phyloP scores from a whole-genome alignment of 2,888 invertebrate species.

The Chrysodeixis includens region DNA sequence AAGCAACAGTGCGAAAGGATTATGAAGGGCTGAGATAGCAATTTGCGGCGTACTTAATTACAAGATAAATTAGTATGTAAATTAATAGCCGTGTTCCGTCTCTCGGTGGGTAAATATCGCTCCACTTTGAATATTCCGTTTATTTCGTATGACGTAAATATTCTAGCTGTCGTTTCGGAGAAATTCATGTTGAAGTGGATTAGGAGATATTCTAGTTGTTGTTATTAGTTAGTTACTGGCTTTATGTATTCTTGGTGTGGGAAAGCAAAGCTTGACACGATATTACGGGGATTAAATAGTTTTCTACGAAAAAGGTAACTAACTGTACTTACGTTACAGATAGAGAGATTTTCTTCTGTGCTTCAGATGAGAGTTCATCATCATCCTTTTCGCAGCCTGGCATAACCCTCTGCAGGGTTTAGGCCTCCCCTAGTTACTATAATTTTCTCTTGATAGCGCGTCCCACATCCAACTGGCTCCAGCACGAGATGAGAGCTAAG shows the following conservation, averaged over 20 bases:
- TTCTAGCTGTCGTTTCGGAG: slow-evolving; percentile 20
- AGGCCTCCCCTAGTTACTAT: no score
- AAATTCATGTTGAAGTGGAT: slow-evolving; percentile 12
- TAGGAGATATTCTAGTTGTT: neutral
- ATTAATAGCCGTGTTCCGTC: slow-evolving; percentile 77
- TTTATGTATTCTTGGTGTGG: neutral
- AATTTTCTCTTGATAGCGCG: no score
- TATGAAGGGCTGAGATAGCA: slow-evolving; percentile 89
- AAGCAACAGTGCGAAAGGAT: slow-evolving; percentile 86
- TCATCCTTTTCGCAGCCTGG: no score
- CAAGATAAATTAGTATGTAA: slow-evolving; percentile 89
- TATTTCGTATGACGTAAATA: slow-evolving; percentile 28
- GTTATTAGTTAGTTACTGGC: no score
- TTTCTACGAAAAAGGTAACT: no score
- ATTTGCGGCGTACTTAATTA: slow-evolving; percentile 88
- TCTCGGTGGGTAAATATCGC: slow-evolving; percentile 56
- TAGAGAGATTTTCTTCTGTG: no score
- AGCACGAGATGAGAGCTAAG: no score
- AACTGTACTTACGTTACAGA: no score
- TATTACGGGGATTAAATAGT: neutral
- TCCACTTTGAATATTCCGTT: slow-evolving; percentile 42
- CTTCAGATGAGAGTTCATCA: no score
- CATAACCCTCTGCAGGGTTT: no score
- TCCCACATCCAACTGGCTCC: no score
- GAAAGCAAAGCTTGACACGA: neutral